These are phyloP conservation scores for Lota lota DNA, from an alignment of 2,113 vertebrate species.

Conservation along the genomic window DNA sequence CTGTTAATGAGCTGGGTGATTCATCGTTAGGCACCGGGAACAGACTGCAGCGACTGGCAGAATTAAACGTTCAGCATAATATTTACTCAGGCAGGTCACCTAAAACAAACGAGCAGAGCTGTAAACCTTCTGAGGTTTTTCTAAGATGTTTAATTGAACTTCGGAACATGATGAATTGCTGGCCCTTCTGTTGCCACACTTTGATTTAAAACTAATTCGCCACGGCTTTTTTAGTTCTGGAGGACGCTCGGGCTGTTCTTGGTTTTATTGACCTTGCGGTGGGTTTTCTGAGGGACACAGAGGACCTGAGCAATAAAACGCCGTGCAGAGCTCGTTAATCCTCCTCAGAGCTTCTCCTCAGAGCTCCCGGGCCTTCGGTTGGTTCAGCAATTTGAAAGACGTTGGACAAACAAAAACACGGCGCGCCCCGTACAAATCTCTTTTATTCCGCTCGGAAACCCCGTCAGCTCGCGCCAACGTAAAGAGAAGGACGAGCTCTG, in stretches of 20 bases:
- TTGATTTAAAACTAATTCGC: slow-evolving; percentile 45
- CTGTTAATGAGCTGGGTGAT: background rate
- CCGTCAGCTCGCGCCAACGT: slow-evolving; percentile 38
- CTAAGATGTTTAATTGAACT: slow-evolving; percentile 37
- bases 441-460: slow-evolving; percentile 28
- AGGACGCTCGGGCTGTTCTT: slow-evolving; percentile 14
- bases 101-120: slow-evolving; percentile 7
- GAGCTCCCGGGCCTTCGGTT: slow-evolving; percentile 50
- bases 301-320: slow-evolving; percentile 51
- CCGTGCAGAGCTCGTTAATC: slow-evolving; percentile 56
- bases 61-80: background rate
- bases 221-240: slow-evolving; percentile 35
- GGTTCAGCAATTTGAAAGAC: slow-evolving; percentile 50
- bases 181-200: slow-evolving; percentile 14
- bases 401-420: slow-evolving; percentile 65
- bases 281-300: slow-evolving; percentile 50
- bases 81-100: background rate
- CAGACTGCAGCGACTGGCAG: background rate
- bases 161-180: slow-evolving; percentile 40
- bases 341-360: slow-evolving; percentile 54
- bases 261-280: slow-evolving; percentile 48
- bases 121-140: background rate
- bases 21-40: background rate
- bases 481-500: slow-evolving; percentile 10
- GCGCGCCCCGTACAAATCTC: slow-evolving; percentile 50